Evolutionary conservation across 2,113 vertebrate genomes (phyloP), one percentile per base, ranked within the genome.

Genomic region (Arothron firmamentum): DNA sequence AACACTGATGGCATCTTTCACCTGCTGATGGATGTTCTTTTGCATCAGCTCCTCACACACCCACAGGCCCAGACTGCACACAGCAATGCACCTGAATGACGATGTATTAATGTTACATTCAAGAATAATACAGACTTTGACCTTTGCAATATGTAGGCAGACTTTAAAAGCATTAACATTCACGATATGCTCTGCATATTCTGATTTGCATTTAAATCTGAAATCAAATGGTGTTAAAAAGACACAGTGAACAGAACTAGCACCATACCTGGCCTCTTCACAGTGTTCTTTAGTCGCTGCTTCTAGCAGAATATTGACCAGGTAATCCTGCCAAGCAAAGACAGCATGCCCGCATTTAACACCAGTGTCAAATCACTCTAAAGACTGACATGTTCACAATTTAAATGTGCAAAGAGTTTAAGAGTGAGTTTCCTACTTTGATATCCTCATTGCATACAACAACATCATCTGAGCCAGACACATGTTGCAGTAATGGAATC

Each of bases 41-140:
- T 95, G 92, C 0, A 57, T 89, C 10, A 99, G 90, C 71, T 99
- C 97, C 86, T 99, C 96, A 50, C 96, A 98, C 59, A 98, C 92
- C 97, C 96, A 99, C 23, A 99, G 68, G 2, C 96, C 95, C 0
- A 99, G 92, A 76, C 93, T 94, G 84, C 96, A 98, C 64, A 99
- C 87, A 15, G 97, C 94, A 50, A 99, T 90, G 77, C 95, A 99
- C 41, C 97, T 99, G 70, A 55, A 75, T 0, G 52, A 80, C 28
- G 47, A 34, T 17, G 18, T 3, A 20, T 34, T 15, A 31, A 8
- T 9, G 17, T 17, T 18, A 47, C 13, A 19, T 41, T 25, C 21
- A 46, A 25, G 13, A 10, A 14, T 9, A 23, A 17, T 4, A 17
- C 46, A 7, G 17, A 15, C 17, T 43, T 3, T 12, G 42, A 48